Base-by-base conservation (phyloP, 2,888 invertebrate species). In the Lasioglossum oenotherae region DNA sequence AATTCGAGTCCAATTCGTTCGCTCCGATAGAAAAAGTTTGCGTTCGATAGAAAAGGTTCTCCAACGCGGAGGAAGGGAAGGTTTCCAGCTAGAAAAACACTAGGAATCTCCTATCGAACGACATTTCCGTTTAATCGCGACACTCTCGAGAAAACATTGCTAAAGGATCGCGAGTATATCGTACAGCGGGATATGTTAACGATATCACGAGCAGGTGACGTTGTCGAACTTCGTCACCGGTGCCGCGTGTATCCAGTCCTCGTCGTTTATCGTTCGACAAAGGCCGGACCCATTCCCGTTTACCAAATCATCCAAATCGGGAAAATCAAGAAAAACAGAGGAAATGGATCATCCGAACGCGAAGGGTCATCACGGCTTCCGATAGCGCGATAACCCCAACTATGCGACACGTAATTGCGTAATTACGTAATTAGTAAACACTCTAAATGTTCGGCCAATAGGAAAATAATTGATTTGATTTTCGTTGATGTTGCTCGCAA, bases 51-150 rank as follows among this genome's bases (percentile, higher is more conserved):
- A 75, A 74, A 57, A 74, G 16, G n/a, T 74, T 12, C 35, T 38
- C 31, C 31, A 16, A 23, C 19, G 38, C 74, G 74, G 53, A 74
- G 53, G 31, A 53, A 74, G 49, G 46, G 31, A 31, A 53, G 31
- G 38, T 23, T 64, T 16, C 41, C 76, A 67, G n/a, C 77, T 77
- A 77, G 67, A 46, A 35, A 53, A 49, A 78, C 49, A 69, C 49
- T 78, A 69, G 35, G 77, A 78, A 46, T n/a, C 23, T 38, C 38
- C 77, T 53, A 67, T 67, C 60, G 64, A 72, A 27, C 72, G 72
- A 76, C 76, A 60, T 67, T 46, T 41, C 23, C 46, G 19, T 78
- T 53, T 35, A 49, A 49, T 77, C 44, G 67, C 16, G 69, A 71
- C n/a, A 71, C n/a, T 72, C 23, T 41, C 38, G 27, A 38, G 19